phyloP scores from a whole-genome alignment of 2,797 vertebrate species.

The Gallinago stenura region DNA sequence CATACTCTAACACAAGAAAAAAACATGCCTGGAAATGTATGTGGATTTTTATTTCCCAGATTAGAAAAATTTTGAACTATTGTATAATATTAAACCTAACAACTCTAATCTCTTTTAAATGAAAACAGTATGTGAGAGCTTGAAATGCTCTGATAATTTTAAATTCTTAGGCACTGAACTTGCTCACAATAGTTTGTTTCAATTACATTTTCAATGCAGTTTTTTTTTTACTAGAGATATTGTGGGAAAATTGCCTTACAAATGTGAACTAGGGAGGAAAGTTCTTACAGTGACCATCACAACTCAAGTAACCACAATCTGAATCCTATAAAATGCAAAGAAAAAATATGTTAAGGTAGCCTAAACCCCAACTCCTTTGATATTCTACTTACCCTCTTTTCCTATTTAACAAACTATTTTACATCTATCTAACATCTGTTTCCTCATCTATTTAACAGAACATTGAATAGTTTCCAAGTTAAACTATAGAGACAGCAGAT shows the following conservation, averaged over 20 bases:
- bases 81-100: slow-evolving; percentile 5
- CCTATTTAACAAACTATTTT: neutral
- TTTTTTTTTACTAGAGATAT: neutral
- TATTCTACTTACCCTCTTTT: neutral
- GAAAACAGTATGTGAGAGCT: neutral
- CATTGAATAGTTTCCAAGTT: neutral
- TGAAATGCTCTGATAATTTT: slow-evolving; percentile 20
- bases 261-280: neutral
- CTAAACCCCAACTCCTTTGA: neutral
- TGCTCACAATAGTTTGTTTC: neutral
- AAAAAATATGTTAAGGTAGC: neutral
- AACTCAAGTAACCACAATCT: neutral
- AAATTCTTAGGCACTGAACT: neutral
- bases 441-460: neutral
- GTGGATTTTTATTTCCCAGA: neutral
- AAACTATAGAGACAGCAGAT: neutral
- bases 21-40: neutral
- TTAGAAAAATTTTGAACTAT: neutral
- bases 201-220: neutral
- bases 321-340: neutral
- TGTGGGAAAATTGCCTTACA: neutral
- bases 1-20: neutral
- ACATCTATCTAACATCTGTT: too few relatives aligned
- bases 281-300: neutral
- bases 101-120: slow-evolving; percentile 22